Evolutionary conservation across 2,888 invertebrate genomes (phyloP), one percentile per base, ranked within the genome.

Genomic region (Eupithecia centaureata): DNA sequence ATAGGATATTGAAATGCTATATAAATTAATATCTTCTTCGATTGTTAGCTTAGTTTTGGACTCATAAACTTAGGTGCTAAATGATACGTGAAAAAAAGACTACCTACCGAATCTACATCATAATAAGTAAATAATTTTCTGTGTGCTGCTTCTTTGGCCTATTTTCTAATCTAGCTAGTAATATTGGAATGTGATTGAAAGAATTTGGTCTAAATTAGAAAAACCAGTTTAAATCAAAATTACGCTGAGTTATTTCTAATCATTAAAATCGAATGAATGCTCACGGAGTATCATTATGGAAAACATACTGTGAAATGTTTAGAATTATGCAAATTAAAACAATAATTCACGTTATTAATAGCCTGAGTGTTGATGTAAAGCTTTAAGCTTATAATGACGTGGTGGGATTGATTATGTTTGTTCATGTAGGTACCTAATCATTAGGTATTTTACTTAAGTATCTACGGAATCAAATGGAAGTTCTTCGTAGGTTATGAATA

Each of bases 321-420:
- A 70, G 76, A 74, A 76, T 75, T 76, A 79, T 79, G 79, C 74
- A 75, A 82, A 80, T 79, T 68, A 61, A 68, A 73, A 62, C 60
- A 59, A 77, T 81, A 82, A 79, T 65, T 75, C 77, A 80, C 72
- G 68, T 72, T 72, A 64, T 67, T 67, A 61, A 67, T 67, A n/a
- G 47, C 67, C 67, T 67, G 35, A 72, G 77, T 77, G 78, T 82
- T 83, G 82, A 80, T 82, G 57, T 57, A 56, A 56, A 32, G 32
- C 57, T 70, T 72, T 70, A 66, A 33, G 27, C 28, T 52, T 57
- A 22, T 64, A 61, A 61, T 57, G 47, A 47, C 59, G 35, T 35
- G 60, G 25, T 63, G 28, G 32, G 30, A 33, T 12, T 57, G 32
- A 33, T 57, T 28, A 32, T 3, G 10, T 18, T 57, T 54, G 13